phyloP scores from a whole-genome alignment of 1,140 invertebrate genomes.

The Druon quercuslanigerum region DNA sequence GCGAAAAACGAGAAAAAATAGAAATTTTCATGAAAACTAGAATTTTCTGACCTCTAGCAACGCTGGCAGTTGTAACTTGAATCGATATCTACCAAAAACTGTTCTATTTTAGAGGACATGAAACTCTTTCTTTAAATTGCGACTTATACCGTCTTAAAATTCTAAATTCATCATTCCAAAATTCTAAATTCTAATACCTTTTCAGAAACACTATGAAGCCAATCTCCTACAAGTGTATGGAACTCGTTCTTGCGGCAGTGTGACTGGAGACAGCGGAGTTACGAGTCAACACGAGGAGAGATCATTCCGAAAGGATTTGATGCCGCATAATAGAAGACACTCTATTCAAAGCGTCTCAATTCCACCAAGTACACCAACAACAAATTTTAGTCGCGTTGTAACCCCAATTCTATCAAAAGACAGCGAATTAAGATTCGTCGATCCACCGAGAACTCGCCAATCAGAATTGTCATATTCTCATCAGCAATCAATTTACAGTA shows the following conservation, averaged over 20 bases:
- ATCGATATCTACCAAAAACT: no score
- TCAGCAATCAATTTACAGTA: background rate
- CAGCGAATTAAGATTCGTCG: background rate
- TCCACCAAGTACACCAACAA: background rate
- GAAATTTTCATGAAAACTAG: no score
- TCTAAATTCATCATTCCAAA: background rate
- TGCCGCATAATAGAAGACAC: background rate
- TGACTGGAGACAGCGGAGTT: conserved; percentile 58
- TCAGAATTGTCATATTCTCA: background rate
- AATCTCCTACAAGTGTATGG: conserved; percentile 57
- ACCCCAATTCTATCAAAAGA: background rate
- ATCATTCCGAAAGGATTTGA: conserved; percentile 24
- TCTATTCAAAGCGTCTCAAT: conserved; percentile 6
- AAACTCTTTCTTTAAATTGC: no score
- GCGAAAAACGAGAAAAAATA: no score
- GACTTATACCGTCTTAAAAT: no score
- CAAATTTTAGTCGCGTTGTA: conserved; percentile 10
- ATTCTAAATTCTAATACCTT: conserved; percentile 33
- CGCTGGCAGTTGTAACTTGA: no score
- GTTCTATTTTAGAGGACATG: no score
- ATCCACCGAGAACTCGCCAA: background rate
- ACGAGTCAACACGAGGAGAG: conserved; percentile 59
- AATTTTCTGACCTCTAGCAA: no score
- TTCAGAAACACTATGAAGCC: conserved; percentile 71
- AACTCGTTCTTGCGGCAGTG: conserved; percentile 42